Evolutionary conservation across 2,113 vertebrate species (phyloP), one percentile per base, ranked within the genome.

Genomic region (Holacanthus passer): DNA sequence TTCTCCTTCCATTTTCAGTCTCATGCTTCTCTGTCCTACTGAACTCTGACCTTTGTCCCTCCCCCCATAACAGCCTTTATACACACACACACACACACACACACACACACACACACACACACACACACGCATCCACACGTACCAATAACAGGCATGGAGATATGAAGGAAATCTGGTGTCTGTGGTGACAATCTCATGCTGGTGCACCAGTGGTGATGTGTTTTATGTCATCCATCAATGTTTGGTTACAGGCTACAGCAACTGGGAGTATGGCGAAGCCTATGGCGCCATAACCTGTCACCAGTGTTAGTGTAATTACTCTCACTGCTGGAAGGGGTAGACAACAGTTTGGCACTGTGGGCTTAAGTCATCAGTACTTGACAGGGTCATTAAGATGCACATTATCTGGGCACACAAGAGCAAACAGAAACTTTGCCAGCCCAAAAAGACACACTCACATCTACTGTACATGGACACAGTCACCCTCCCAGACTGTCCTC

Each of bases 331-430:
- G n/a, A n/a, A n/a, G n/a, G n/a, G n/a, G n/a, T n/a, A n/a, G n/a
- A n/a, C n/a, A n/a, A n/a, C n/a, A n/a, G n/a, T n/a, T n/a, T n/a
- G n/a, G n/a, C n/a, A n/a, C n/a, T n/a, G n/a, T n/a, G n/a, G n/a
- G n/a, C n/a, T 79, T 59, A 84, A 82, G 20, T 72, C 73, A 76
- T 86, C 80, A 84, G 87, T 82, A 84, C 59, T 64, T 73, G 53
- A 71, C 71, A 2, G 3, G n/a, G 47, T 50, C 72, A 60, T 53
- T 29, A n/a, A 55, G 31, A 82, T 62, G 9, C 27, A 64, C 50
- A 73, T 70, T 31, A 64, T 27, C 19, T 45, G 43, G 3, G 7
- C 37, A 55, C 32, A 59, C 10, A 55, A 11, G 13, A 29, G 45
- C 67, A 72, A 7, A 81, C 24, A 52, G n/a, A 47, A 14, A n/a